Percentiles rank a stretch among this genome's conserved stretches.
Conservation (phyloP, 1,140 invertebrate genomes). For the Tetranychus cinnabarinus region DNA sequence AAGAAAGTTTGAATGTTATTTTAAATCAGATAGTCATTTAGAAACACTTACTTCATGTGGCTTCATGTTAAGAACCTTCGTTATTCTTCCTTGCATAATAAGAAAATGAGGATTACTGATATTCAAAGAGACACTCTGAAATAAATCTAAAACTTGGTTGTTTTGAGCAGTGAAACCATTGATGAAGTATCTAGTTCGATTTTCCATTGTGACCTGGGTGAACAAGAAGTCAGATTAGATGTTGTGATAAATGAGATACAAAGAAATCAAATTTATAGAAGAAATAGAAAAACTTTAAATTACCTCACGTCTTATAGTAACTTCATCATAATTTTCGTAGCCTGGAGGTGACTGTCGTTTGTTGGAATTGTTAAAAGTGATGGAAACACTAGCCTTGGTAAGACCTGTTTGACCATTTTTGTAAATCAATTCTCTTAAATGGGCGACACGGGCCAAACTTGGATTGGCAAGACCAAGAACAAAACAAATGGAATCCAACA, state of each 20-base stretch:
- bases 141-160: constrained; percentile 73
- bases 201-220: constrained; percentile 21
- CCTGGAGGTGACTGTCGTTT: constrained; percentile 59
- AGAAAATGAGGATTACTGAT: constrained; percentile 98
- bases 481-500: constrained; percentile 94
- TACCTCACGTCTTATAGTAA: constrained; percentile 74
- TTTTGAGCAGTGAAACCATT: constrained; percentile 78
- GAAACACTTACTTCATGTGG: constrained; percentile 48
- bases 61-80: constrained; percentile 98
- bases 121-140: constrained; percentile 87
- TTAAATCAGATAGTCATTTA: neutral
- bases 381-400: constrained; percentile 81
- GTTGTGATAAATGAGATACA: neutral
- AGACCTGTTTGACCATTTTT: constrained; percentile 91
- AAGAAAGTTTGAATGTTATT: neutral
- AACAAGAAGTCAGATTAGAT: neutral
- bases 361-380: constrained; percentile 83
- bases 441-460: constrained; percentile 42
- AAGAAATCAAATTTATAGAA: neutral
- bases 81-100: constrained; percentile 98
- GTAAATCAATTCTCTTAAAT: constrained; percentile 81
- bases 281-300: constrained; percentile 1
- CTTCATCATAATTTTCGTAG: constrained; percentile 76
- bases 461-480: constrained; percentile 88
- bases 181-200: constrained; percentile 71